Base-by-base conservation (phyloP, 2,113 vertebrate genomes). In the Hippolais icterina region DNA sequence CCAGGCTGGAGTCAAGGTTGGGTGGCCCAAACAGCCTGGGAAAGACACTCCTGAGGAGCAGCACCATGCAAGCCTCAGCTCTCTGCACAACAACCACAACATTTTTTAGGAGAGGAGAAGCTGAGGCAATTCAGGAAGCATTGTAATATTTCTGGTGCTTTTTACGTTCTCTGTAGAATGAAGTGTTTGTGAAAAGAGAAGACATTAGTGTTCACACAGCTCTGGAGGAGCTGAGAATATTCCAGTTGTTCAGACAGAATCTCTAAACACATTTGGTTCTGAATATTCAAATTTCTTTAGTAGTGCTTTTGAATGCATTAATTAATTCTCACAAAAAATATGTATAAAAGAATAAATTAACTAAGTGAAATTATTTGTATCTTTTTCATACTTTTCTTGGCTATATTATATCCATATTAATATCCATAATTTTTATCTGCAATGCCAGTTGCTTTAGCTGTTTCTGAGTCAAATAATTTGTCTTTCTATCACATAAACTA, bases 31-130 rank as follows among this genome's bases (percentile, higher is more conserved):
- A 10, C 33, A 23, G 14, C 12, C 37, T 0, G 3, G 4, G 23
- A 24, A 35, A 6, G 11, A 17, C 15, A 23, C 2, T 4, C 5
- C 35, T 23, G 41, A 11, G 21, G 13, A 76, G 12, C 2, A 2
- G 17, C 0, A 0, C 1, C 6, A 5, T 0, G 0, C 23, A 29
- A 64, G 7, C 14, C 31, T 22, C 54, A 37, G 19, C 8, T n/a
- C 12, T n/a, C 21, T 50, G 39, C 24, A 15, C 16, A 53, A 3
- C 24, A 15, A 5, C 3, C 12, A 22, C 17, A 56, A 25, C 44
- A 60, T 11, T 15, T 63, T 11, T 39, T 59, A 41, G 8, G 22
- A 56, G 33, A 71, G 8, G 28, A 65, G 15, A 75, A 87, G 44
- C 12, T 47, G 65, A 75, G 24, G 33, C 16, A 44, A 60, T 64